Evolutionary conservation across 2,888 invertebrate species (phyloP).

Genomic region (Noctua comes): DNA sequence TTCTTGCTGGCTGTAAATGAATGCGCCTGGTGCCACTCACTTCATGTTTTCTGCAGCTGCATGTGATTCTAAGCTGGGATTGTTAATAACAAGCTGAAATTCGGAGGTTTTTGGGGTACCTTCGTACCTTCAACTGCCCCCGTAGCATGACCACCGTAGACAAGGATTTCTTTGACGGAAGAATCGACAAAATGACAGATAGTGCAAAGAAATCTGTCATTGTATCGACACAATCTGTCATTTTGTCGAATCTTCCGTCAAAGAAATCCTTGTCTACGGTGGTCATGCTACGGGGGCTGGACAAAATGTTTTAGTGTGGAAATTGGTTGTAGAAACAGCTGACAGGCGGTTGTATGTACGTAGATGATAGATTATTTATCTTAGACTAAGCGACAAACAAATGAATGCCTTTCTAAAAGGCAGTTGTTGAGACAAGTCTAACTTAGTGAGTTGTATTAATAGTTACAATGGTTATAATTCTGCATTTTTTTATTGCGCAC

Average conservation of each 20-base stretch:
- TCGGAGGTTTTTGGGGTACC: background rate
- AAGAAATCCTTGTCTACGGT: too few relatives aligned
- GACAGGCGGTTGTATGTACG: background rate
- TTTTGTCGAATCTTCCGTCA: too few relatives aligned
- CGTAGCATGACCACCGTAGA: too few relatives aligned
- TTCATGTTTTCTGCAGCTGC: conserved; percentile 22
- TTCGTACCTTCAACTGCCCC: background rate
- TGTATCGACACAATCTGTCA: too few relatives aligned
- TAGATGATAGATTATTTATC: background rate
- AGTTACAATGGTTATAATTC: too few relatives aligned
- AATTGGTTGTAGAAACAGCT: background rate
- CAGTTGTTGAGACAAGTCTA: too few relatives aligned
- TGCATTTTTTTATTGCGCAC: too few relatives aligned
- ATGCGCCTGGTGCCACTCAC: conserved; percentile 62
- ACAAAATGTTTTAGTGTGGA: background rate
- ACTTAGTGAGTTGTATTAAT: background rate
- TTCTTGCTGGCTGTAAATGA: conserved; percentile 74
- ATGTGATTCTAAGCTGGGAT: background rate
- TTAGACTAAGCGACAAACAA: background rate
- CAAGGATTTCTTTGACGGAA: too few relatives aligned
- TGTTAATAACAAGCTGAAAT: conserved; percentile 20
- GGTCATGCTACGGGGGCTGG: too few relatives aligned
- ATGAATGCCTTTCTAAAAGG: too few relatives aligned
- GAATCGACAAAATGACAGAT: too few relatives aligned
- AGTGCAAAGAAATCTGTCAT: too few relatives aligned